Evolutionary conservation across 2,888 invertebrate species (phyloP), one percentile per base, ranked within the genome.

Genomic region (Flabesymbios commensalis): DNA sequence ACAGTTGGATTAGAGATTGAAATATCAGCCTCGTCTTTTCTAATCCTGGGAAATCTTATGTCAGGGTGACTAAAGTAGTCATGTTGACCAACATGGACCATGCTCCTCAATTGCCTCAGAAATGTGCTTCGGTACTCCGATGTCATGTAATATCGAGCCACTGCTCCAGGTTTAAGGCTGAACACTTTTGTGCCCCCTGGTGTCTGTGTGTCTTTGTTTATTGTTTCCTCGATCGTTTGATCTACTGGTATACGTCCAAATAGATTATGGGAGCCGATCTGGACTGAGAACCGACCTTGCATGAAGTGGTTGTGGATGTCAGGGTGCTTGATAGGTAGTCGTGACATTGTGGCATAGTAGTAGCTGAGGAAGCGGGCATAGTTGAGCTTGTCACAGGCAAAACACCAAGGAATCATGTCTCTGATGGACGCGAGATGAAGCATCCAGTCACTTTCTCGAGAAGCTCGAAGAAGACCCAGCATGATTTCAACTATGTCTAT

Each of bases 351-450:
- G 19, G 58, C 52, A 36, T 14, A 60, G 54, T 69, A 71, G 3
- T 41, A 29, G 32, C 64, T 26, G 17, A 72, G 42, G 45, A 67
- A 72, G 10, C 69, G 32, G 24, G 71, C 65, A 52, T 72, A 70
- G 47, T 72, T 72, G 10, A 61, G 33, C 7, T 45, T 59, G 43
- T 72, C 69, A 54, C 68, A 69, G 2, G 70, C 71, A 59, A 71
- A 72, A 33, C 57, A 62, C 65, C 67, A 71, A 4, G 64, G 70
- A 28, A 70, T 63, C 61, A 70, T 58, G 3, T 10, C 22, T 7
- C 54, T 17, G n/a, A 70, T 61, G 4, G 55, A 32, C 29, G 47
- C n/a, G 1, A 72, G 59, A 43, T 70, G 71, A 17, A 70, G 24
- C 14, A 47, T 7, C 65, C 67, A 69, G 52, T 64, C 55, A 2